Percentiles rank a stretch among this genome's conserved stretches.
Evolutionary conservation across 2,888 invertebrate genomes (phyloP).

Genomic region (Archips crataeganus): DNA sequence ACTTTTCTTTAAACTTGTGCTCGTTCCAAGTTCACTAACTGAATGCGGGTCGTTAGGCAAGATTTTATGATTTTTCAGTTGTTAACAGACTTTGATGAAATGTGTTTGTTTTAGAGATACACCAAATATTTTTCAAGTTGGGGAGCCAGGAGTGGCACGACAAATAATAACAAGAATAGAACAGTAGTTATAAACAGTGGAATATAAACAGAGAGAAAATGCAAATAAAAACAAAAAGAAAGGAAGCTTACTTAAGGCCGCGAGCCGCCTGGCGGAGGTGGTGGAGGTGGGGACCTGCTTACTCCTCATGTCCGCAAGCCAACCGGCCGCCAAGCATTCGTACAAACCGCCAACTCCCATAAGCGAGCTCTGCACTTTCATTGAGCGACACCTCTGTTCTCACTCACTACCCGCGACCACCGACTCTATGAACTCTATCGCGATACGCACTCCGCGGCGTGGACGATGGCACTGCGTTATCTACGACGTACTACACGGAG

Average conservation of each 20-base stretch:
- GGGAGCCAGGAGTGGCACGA: slow-evolving; percentile 37
- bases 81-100: slow-evolving; percentile 3
- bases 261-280: slow-evolving; percentile 84
- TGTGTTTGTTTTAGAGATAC: neutral
- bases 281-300: slow-evolving; percentile 84
- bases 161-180: slow-evolving; percentile 48
- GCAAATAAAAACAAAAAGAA: slow-evolving; percentile 82
- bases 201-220: slow-evolving; percentile 57
- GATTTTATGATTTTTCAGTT: slow-evolving; percentile 15
- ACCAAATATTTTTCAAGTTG: slow-evolving; percentile 12
- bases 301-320: slow-evolving; percentile 84
- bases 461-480: slow-evolving; percentile 50
- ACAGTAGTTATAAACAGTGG: slow-evolving; percentile 47
- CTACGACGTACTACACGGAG: slow-evolving; percentile 67
- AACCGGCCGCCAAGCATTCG: slow-evolving; percentile 81
- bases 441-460: slow-evolving; percentile 61
- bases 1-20: slow-evolving; percentile 45
- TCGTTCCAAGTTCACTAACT: slow-evolving; percentile 27
- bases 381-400: slow-evolving; percentile 71
- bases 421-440: slow-evolving; percentile 46
- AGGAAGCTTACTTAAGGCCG: slow-evolving; percentile 84
- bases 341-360: slow-evolving; percentile 84
- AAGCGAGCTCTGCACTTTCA: slow-evolving; percentile 83
- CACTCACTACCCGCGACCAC: slow-evolving; percentile 65
- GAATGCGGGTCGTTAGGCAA: slow-evolving; percentile 20